Conservation (phyloP, 2,888 invertebrate species). For the Thera obeliscata region DNA sequence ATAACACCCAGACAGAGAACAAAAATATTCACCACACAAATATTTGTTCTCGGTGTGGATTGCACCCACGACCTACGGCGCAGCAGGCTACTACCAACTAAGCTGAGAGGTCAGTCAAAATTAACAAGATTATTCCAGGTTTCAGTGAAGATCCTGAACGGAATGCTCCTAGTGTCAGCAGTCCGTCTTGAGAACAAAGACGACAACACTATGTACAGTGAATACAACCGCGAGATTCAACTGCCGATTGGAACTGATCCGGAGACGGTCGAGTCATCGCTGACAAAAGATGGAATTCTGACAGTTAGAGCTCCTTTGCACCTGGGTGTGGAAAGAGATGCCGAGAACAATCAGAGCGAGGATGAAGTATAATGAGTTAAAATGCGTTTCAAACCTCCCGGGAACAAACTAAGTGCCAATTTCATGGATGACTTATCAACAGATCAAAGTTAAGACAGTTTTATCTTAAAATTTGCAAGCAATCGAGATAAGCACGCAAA, state of each 20-base stretch:
- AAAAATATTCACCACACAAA: too few species aligned
- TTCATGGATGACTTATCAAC: too few species aligned
- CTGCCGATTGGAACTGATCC: constrained; percentile 96
- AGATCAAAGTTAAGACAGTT: too few species aligned
- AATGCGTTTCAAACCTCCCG: too few species aligned
- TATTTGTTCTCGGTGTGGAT: too few species aligned
- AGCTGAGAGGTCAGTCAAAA: too few species aligned
- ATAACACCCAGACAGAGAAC: too few species aligned
- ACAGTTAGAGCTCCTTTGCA: constrained; percentile 94
- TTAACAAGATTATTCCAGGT: constrained; percentile 46
- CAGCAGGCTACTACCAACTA: too few species aligned
- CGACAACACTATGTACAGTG: constrained; percentile 93
- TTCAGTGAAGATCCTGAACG: constrained; percentile 51
- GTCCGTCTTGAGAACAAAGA: constrained; percentile 97
- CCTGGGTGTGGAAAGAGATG: background rate
- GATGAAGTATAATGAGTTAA: background rate
- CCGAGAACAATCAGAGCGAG: background rate
- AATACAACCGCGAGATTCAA: constrained; percentile 96
- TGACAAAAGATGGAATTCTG: constrained; percentile 96
- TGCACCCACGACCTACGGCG: too few species aligned
- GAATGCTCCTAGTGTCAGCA: constrained; percentile 89
- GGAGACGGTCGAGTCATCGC: constrained; percentile 92
- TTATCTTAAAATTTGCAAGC: too few species aligned
- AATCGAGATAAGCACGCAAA: too few species aligned
- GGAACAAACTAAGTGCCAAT: too few species aligned